Evolutionary conservation across 2,797 vertebrate species (phyloP).

Genomic region (Adelosebastes latens): DNA sequence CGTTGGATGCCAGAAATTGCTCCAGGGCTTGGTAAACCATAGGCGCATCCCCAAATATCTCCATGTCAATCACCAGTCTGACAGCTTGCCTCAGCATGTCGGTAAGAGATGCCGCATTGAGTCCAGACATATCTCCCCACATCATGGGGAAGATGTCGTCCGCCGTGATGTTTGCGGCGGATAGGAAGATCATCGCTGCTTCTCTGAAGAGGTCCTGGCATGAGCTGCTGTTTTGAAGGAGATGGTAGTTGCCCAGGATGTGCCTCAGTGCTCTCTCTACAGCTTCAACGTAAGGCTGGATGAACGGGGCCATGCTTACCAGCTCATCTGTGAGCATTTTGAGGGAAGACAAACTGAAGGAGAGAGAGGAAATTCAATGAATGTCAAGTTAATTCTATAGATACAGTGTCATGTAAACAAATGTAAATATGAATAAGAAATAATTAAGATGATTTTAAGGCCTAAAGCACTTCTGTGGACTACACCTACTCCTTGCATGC

Average conservation of each 20-base stretch:
- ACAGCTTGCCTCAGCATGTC: constrained; percentile 52
- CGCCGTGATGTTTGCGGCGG: constrained; percentile 66
- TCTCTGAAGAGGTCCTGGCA: constrained; percentile 58
- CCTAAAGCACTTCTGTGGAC: not conserved
- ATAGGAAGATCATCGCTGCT: constrained; percentile 62
- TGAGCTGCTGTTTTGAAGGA: constrained; percentile 27
- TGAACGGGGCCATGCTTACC: constrained; percentile 29
- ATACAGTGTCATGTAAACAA: not conserved
- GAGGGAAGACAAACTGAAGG: constrained; percentile 65
- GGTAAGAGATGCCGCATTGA: constrained; percentile 16
- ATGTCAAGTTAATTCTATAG: not conserved
- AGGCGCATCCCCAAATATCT: constrained; percentile 62
- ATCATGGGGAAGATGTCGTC: constrained; percentile 47
- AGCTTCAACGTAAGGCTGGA: constrained; percentile 48
- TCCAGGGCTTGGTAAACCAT: constrained; percentile 64
- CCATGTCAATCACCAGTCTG: constrained; percentile 45
- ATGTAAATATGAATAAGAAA: not conserved
- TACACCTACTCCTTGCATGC: not conserved
- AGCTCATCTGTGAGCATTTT: constrained; percentile 61
- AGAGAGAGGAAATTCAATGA: constrained; percentile 26
- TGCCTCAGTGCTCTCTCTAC: constrained; percentile 57
- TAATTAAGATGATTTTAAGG: not conserved
- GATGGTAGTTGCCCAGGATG: constrained; percentile 58
- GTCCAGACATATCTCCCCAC: constrained; percentile 31
- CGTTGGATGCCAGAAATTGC: constrained; percentile 52